Conservation (phyloP, 1,140 invertebrate species). For the Mamestra configurata region DNA sequence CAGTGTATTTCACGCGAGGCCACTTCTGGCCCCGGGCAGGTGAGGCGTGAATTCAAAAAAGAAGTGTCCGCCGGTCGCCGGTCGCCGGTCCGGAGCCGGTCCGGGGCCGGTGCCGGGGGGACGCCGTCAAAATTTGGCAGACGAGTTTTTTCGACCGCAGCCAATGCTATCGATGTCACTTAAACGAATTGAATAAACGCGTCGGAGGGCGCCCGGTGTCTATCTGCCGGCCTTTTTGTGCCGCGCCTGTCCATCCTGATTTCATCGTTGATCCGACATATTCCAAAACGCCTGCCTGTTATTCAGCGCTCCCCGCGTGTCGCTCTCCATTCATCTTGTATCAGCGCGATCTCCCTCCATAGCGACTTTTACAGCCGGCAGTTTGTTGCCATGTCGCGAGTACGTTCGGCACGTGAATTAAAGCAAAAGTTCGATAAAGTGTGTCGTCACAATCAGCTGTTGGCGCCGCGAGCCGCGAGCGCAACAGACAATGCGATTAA, state of each 20-base stretch:
- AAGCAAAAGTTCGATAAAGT: conserved; percentile 78
- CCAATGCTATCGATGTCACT: conserved; percentile 87
- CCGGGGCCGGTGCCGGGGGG: conserved; percentile 64
- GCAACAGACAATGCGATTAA: conserved; percentile 87
- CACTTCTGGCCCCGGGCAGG: conserved; percentile 73
- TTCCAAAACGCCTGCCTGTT: conserved; percentile 45
- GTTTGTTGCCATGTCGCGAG: conserved; percentile 43
- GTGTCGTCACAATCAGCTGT: conserved; percentile 85
- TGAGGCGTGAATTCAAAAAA: conserved; percentile 83
- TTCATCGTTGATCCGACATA: conserved; percentile 41
- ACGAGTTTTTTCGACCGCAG: conserved; percentile 82
- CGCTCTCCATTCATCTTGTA: conserved; percentile 34
- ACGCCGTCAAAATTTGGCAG: conserved; percentile 79
- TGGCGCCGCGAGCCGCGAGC: conserved; percentile 83
- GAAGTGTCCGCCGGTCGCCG: conserved; percentile 70
- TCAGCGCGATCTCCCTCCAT: conserved; percentile 27
- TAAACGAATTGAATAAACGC: conserved; percentile 87
- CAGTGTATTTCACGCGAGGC: conserved; percentile 71
- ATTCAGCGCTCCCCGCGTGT: conserved; percentile 25
- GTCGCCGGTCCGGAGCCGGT: conserved; percentile 33
- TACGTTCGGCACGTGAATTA: conserved; percentile 60
- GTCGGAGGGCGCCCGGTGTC: conserved; percentile 72
- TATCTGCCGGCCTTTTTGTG: conserved; percentile 52
- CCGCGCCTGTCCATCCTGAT: conserved; percentile 40
- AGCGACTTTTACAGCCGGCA: conserved; percentile 40